A percentile compares a stretch with the other conserved stretches of the same genome.
These are phyloP conservation scores for Euwallacea fornicatus DNA, from an alignment of 1,140 invertebrate genomes.

Conservation along the genomic window DNA sequence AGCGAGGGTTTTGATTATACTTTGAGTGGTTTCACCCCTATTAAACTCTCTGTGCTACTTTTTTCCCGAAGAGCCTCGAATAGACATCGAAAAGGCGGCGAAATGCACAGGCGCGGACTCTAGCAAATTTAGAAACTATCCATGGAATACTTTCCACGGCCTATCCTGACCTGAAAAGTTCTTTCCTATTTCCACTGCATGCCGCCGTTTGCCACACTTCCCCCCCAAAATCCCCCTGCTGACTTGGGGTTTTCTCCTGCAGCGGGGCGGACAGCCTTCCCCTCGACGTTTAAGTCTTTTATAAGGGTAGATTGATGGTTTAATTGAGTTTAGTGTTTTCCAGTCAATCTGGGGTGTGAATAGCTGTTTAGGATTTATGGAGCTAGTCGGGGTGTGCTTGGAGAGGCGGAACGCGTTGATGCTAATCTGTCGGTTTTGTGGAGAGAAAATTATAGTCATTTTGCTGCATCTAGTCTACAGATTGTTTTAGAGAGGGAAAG, in stretches of 20 bases:
- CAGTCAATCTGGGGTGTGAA: conserved; percentile 36
- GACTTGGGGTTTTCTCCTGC: conserved; percentile 31
- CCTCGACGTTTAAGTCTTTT: conserved; percentile 35
- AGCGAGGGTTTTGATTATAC: conserved; percentile 53
- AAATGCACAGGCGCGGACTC: conserved; percentile 9
- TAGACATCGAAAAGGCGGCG: conserved; percentile 52
- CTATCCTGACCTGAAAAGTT: too few relatives aligned
- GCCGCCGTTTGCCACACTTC: neutral
- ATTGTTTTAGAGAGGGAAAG: too few relatives aligned
- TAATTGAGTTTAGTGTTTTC: conserved; percentile 40
- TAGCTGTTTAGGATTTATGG: conserved; percentile 35
- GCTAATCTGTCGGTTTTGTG: neutral
- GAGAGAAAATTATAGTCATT: neutral
- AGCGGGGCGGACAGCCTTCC: conserved; percentile 25
- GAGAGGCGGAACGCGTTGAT: neutral
- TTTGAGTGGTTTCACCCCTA: conserved; percentile 55
- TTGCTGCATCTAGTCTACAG: too few relatives aligned
- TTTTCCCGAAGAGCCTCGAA: conserved; percentile 40
- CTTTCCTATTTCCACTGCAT: conserved; percentile 27
- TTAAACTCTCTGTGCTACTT: conserved; percentile 51
- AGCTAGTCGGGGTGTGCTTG: conserved; percentile 6
- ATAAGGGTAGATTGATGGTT: conserved; percentile 39
- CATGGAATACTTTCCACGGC: too few relatives aligned
- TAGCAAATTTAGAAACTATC: too few relatives aligned
- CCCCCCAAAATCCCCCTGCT: conserved; percentile 6